These are phyloP conservation scores for Ctenoplectra terminalis DNA, from an alignment of 1,140 invertebrate species.

Conservation along the genomic window DNA sequence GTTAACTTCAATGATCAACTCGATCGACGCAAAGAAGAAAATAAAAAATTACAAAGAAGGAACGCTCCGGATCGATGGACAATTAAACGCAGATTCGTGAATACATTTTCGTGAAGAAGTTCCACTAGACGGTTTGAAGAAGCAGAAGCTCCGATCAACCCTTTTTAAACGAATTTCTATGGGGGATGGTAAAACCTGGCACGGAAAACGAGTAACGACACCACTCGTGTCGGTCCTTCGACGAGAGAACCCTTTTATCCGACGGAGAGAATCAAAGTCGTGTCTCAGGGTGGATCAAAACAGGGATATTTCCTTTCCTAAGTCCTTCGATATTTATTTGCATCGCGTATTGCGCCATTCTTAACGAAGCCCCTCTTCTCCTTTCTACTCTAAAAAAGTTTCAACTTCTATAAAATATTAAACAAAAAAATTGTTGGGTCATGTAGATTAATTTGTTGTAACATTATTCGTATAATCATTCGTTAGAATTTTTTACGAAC, in stretches of 20 bases:
- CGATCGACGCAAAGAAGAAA: background rate
- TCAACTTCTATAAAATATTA: too few species aligned
- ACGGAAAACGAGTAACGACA: slow-evolving; percentile 37
- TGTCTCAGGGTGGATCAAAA: slow-evolving; percentile 28
- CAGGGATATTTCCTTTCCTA: background rate
- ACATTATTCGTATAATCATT: too few species aligned
- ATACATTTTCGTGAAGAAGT: background rate
- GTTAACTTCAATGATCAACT: background rate
- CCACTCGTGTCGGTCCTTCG: slow-evolving; percentile 40
- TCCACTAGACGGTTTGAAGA: background rate
- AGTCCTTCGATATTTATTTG: background rate
- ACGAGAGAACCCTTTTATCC: slow-evolving; percentile 18
- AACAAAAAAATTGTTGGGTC: too few species aligned
- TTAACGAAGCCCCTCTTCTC: background rate
- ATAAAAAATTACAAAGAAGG: background rate
- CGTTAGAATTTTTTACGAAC: too few species aligned
- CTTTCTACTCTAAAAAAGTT: too few species aligned
- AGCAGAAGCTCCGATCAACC: background rate
- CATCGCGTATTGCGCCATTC: background rate
- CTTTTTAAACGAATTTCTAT: slow-evolving; percentile 45
- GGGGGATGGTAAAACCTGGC: background rate
- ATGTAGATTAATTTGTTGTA: too few species aligned
- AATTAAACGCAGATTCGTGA: slow-evolving; percentile 14
- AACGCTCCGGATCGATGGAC: background rate
- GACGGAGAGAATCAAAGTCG: slow-evolving; percentile 32